Evolutionary conservation across 2,888 invertebrate species (phyloP), one percentile per base, ranked within the genome.

Genomic region (Drosophila silvestris): DNA sequence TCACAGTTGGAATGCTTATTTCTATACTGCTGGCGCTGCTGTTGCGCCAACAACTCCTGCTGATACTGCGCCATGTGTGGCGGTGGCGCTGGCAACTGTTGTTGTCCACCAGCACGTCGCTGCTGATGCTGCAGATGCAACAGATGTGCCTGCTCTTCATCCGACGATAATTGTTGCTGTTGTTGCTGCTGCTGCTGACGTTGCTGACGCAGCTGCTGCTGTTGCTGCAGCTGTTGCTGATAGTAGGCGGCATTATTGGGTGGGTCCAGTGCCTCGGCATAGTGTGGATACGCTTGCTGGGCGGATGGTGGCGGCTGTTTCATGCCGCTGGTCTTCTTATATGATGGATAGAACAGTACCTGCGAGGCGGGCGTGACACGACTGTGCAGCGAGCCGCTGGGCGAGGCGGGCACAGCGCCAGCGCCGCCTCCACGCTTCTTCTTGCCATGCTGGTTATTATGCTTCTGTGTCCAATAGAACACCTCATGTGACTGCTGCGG

Each of bases 1-100:
- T 92, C 92, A 92, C 92, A 93, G 92, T 92, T 93, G 91, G 92
- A 93, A 91, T 92, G 93, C 91, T 92, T 91, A 90, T 89, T 91
- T 89, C 92, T 92, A 92, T 89, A 91, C 80, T 92, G 92, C 56
- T 79, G 79, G 35, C 79, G 70, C 71, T 84, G 74, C 7, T 74
- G 71, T 51, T 79, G 79, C 37, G 84, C 84, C 54, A 87, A 66
- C 65, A 82, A 78, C 77, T 87, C 91, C 62, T 89, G 83, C 67
- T 91, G 91, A 61, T 90, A 88, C 65, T 90, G 91, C 77, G 90
- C 90, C 71, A 91, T 88, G 57, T 86, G 87, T 28, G 85, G 91
- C 65, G 91, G 82, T 51, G 89, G 91, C 57, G 89, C 80, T 35
- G 90, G 88, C 37, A 88, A 41, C 53, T 90, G 91, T 41, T 78